Percentiles rank a stretch among this genome's conserved stretches.
Conservation (phyloP, 2,113 vertebrate species). For the Archocentrus centrarchus region DNA sequence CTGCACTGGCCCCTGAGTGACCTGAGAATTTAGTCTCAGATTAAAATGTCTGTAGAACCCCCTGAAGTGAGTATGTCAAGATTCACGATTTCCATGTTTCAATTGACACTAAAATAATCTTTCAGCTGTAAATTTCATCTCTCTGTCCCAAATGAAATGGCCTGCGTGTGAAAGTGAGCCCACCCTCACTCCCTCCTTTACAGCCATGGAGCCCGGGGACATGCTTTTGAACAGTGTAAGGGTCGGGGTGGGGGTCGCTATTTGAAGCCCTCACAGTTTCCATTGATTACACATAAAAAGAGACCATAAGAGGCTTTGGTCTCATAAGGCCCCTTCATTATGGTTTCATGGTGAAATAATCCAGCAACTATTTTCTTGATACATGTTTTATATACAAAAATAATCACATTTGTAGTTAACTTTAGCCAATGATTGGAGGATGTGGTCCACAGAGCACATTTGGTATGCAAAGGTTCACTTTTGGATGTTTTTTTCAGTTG, state of each 20-base stretch:
- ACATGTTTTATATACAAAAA: neutral
- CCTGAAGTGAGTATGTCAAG: conserved; percentile 41
- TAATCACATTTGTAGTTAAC: neutral
- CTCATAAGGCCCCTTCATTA: conserved; percentile 45
- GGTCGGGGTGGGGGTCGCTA: conserved; percentile 1
- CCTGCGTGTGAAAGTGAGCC: conserved; percentile 55
- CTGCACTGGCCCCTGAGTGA: neutral
- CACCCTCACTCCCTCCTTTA: conserved; percentile 4
- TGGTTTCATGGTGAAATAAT: conserved; percentile 36
- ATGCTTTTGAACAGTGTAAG: conserved; percentile 46
- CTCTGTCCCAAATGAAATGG: conserved; percentile 52
- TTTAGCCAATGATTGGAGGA: neutral
- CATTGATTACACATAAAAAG: conserved; percentile 76
- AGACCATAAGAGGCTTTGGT: conserved; percentile 40
- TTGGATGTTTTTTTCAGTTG: neutral
- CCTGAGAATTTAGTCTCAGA: conserved; percentile 41
- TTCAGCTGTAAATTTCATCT: conserved; percentile 56
- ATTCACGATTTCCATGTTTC: conserved; percentile 49
- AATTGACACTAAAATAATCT: conserved; percentile 57
- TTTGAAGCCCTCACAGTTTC: conserved; percentile 64
- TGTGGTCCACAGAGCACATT: neutral
- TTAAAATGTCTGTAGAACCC: conserved; percentile 33
- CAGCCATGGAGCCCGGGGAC: conserved; percentile 64
- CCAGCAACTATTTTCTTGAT: conserved; percentile 5
- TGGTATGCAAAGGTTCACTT: neutral